phyloP scores from a whole-genome alignment of 2,797 vertebrate species.

The Myioborus melanocephalus region DNA sequence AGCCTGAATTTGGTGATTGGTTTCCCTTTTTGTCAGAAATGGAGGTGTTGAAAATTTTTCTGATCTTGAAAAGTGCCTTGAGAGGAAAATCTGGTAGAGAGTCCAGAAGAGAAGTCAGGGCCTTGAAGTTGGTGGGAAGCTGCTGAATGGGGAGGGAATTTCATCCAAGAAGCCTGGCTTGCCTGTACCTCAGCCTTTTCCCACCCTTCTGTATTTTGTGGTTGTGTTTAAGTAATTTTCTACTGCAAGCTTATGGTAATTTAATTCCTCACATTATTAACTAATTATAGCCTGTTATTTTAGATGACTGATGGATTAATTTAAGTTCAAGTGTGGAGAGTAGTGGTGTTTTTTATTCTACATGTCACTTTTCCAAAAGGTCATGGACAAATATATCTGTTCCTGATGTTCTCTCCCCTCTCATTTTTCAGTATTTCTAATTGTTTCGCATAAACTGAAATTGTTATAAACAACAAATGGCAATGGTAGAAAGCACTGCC shows the following conservation, averaged over 20 bases:
- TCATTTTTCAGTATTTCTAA: not conserved
- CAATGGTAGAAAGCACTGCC: not conserved
- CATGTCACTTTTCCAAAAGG: not conserved
- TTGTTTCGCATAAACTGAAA: not conserved
- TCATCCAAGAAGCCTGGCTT: not conserved
- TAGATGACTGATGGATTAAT: not conserved
- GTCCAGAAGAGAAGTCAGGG: not conserved
- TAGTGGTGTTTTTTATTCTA: not conserved
- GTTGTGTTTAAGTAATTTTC: not conserved
- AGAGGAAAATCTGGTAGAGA: not conserved
- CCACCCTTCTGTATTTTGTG: not conserved
- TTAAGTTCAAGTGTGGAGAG: not conserved
- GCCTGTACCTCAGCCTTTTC: not conserved
- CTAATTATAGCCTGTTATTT: not conserved
- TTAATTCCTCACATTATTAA: not conserved
- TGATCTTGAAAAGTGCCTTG: not conserved
- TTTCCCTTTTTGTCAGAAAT: not conserved
- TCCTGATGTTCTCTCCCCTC: not conserved
- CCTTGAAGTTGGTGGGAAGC: not conserved
- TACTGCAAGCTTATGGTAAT: not conserved
- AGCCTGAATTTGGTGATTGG: not conserved
- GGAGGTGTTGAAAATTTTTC: not conserved
- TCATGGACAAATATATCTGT: not conserved
- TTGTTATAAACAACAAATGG: slow-evolving; percentile 9
- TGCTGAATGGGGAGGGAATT: not conserved